These are phyloP conservation scores for Acleris cristana DNA, from an alignment of 2,888 invertebrate genomes.

Conservation along the genomic window DNA sequence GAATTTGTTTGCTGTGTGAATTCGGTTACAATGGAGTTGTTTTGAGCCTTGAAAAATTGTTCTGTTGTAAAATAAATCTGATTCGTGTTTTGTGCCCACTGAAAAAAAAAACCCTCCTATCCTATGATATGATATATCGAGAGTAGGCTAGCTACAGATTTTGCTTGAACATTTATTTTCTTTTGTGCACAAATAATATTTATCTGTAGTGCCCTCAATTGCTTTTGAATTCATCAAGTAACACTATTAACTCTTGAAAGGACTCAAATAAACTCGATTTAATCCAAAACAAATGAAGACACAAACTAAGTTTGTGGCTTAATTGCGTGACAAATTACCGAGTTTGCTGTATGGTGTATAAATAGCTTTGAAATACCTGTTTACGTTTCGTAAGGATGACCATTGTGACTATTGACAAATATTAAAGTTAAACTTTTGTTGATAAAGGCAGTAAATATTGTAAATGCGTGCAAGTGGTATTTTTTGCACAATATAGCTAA, in stretches of 20 bases:
- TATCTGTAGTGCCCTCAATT: too few relatives aligned
- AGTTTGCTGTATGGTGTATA: slow-evolving; percentile 5
- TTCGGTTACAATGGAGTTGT: not conserved
- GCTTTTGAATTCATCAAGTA: too few relatives aligned
- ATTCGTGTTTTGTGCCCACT: too few relatives aligned
- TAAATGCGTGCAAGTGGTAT: too few relatives aligned
- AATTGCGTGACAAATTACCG: not conserved
- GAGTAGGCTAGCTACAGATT: too few relatives aligned
- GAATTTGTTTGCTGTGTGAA: not conserved
- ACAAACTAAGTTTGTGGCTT: slow-evolving; percentile 13
- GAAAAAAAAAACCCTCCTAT: too few relatives aligned
- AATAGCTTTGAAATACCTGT: slow-evolving; percentile 3
- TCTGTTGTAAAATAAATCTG: not conserved
- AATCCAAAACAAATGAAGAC: slow-evolving; percentile 11
- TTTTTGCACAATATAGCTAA: too few relatives aligned
- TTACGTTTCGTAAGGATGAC: not conserved
- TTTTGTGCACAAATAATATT: too few relatives aligned
- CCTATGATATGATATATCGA: too few relatives aligned
- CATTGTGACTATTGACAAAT: not conserved
- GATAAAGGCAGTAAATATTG: too few relatives aligned
- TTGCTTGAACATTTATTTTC: too few relatives aligned
- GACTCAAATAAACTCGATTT: slow-evolving; percentile 13
- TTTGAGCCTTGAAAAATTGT: not conserved
- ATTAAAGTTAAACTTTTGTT: too few relatives aligned
- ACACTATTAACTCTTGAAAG: not conserved